phyloP scores from a whole-genome alignment of 2,888 invertebrate species.

The Pterostichus madidus region DNA sequence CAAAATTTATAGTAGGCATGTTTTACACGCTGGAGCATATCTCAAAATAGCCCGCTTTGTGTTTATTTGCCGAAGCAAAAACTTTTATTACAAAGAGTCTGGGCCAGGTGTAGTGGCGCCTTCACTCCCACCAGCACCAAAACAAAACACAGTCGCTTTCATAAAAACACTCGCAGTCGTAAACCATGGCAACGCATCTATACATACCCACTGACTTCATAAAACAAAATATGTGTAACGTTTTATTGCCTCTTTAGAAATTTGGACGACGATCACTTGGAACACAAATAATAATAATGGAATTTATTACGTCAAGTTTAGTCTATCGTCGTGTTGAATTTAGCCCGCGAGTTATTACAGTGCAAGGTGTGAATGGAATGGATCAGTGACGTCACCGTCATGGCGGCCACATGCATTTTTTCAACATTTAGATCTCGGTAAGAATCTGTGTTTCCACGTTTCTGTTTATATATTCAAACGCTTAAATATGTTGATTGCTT shows the following conservation, averaged over 20 bases:
- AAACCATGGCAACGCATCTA: conserved; percentile 45
- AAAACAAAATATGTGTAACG: conserved; percentile 57
- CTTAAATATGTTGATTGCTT: conserved; percentile 10
- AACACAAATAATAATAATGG: conserved; percentile 51
- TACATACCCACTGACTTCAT: conserved; percentile 51
- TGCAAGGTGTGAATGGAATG: conserved; percentile 28
- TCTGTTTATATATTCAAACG: not conserved
- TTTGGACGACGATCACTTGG: conserved; percentile 45
- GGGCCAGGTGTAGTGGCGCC: conserved; percentile 43
- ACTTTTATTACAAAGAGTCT: conserved; percentile 50
- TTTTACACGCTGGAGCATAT: conserved; percentile 8
- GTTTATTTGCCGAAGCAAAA: conserved; percentile 50
- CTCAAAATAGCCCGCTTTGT: conserved; percentile 42
- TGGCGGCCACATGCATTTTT: not conserved
- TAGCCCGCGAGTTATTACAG: conserved; percentile 4
- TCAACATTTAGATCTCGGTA: not conserved
- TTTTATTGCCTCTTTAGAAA: conserved; percentile 57
- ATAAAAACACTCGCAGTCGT: conserved; percentile 42
- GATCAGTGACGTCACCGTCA: conserved; percentile 2
- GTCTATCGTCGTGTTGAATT: conserved; percentile 16
- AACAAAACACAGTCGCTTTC: conserved; percentile 39
- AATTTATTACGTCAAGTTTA: conserved; percentile 48
- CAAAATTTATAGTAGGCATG: conserved; percentile 51
- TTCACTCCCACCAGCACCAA: conserved; percentile 29
- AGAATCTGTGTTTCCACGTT: not conserved